These are phyloP conservation scores for Lutjanus argentimaculatus DNA, from an alignment of 2,797 vertebrate species.

Conservation along the genomic window DNA sequence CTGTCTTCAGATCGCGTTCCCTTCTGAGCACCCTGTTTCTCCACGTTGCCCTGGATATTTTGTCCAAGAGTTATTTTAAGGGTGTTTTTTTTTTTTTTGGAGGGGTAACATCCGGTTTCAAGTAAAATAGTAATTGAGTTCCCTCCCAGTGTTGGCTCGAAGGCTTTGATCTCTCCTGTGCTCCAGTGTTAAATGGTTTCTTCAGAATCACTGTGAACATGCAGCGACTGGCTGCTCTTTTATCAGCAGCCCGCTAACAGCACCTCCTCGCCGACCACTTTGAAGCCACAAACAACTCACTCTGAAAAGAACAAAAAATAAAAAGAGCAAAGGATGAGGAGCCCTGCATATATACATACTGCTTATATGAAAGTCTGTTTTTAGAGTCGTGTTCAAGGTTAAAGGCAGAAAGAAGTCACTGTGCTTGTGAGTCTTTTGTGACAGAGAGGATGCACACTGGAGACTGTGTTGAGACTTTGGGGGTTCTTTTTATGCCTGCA, in stretches of 20 bases:
- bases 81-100: constrained; percentile 27
- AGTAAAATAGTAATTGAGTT: constrained; percentile 78
- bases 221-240: constrained; percentile 68
- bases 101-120: constrained; percentile 68
- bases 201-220: constrained; percentile 71
- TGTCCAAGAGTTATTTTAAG: constrained; percentile 59
- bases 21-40: constrained; percentile 30
- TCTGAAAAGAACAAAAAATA: constrained; percentile 45
- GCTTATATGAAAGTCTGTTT: constrained; percentile 5
- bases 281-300: constrained; percentile 63
- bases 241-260: constrained; percentile 70
- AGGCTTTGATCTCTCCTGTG: constrained; percentile 78
- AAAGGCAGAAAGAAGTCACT: not conserved
- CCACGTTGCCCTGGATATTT: constrained; percentile 48
- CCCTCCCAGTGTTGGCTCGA: constrained; percentile 52
- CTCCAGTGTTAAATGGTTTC: constrained; percentile 74
- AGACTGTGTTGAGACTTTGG: not conserved
- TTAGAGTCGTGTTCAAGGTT: not conserved
- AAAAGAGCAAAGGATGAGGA: constrained; percentile 15
- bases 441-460: not conserved
- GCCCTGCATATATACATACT: not conserved
- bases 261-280: constrained; percentile 60
- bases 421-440: not conserved
- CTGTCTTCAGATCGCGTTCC: constrained; percentile 45
- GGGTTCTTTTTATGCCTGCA: not conserved